Base-by-base conservation (phyloP, 2,888 invertebrate genomes). In the Lasioglossum calceatum region DNA sequence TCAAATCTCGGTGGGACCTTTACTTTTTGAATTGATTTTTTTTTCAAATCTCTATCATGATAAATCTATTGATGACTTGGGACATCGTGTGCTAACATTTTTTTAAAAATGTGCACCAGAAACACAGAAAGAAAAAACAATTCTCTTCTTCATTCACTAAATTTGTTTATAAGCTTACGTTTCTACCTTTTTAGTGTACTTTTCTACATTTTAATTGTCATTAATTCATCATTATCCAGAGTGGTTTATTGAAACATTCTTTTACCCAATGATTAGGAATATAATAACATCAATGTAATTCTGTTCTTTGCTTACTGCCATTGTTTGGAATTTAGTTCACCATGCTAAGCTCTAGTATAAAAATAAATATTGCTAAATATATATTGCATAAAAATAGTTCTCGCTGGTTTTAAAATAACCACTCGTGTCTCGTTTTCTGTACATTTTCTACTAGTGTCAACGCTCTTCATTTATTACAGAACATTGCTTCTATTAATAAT, bases 1-100 rank as follows among this genome's bases (percentile, higher is more conserved):
- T 97, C 97, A 97, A 97, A 97, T 97, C 97, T 97, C 97, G 97
- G 97, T 97, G 97, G 97, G 96, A 97, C 97, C 97, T 93, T 80
- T 89, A 89, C 88, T 92, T 92, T 86, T 87, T 32, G 16, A 44
- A n/a, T 74, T 16, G 16, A 4, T 27, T 44, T 74, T 67, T 47
- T 42, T n/a, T 61, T 16, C n/a, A 39, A 75, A 44, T 71, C 44
- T 39, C 1, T 64, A 5, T 36, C 50, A 10, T 7, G 5, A 19
- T n/a, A 32, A 23, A 8, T 32, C 16, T 61, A 36, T 44, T 1
- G 32, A 36, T n/a, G 1, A 8, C 3, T n/a, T 4, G 14, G 8
- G 16, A 32, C n/a, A 36, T 4, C 23, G 61, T 64, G 12, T 47
- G 5, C 12, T 19, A 23, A 36, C 1, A 27, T 58, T 58, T 32